These are phyloP conservation scores for Nycteola revayana DNA, from an alignment of 2,888 invertebrate species.

Conservation along the genomic window DNA sequence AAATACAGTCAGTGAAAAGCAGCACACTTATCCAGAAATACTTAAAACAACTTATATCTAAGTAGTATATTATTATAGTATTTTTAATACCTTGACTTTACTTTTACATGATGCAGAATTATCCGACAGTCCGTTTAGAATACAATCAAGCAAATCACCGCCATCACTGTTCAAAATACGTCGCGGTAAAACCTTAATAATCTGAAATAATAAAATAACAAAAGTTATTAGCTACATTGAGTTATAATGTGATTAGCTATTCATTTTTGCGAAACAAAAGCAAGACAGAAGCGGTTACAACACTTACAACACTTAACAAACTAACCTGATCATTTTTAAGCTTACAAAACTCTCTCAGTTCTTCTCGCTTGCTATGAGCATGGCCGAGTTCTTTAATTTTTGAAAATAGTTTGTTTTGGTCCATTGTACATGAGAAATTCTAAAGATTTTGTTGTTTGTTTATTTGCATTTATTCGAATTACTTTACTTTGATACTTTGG, in stretches of 20 bases:
- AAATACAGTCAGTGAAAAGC: too few relatives aligned
- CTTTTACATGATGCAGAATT: conserved; percentile 32
- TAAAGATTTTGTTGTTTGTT: too few relatives aligned
- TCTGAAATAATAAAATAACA: conserved; percentile 39
- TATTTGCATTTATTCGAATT: not conserved
- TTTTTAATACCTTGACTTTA: conserved; percentile 54
- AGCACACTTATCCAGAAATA: too few relatives aligned
- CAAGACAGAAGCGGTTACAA: too few relatives aligned
- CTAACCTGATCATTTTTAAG: conserved; percentile 54
- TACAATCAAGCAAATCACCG: conserved; percentile 52
- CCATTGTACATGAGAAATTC: conserved; percentile 34
- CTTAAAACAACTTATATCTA: too few relatives aligned
- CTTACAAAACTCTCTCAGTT: conserved; percentile 55
- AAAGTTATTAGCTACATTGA: too few relatives aligned
- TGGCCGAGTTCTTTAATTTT: conserved; percentile 59
- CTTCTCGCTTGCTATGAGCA: conserved; percentile 51
- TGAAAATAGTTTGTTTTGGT: conserved; percentile 40
- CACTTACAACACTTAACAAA: too few relatives aligned
- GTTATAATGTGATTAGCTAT: too few relatives aligned
- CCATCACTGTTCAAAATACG: conserved; percentile 62
- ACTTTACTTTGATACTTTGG: conserved; percentile 3
- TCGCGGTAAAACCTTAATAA: conserved; percentile 50
- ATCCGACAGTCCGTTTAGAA: conserved; percentile 60
- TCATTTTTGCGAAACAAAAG: too few relatives aligned
- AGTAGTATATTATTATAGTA: too few relatives aligned